These are phyloP conservation scores for Neofelis nebulosa DNA, from an alignment of 2,113 vertebrate genomes.

Conservation along the genomic window DNA sequence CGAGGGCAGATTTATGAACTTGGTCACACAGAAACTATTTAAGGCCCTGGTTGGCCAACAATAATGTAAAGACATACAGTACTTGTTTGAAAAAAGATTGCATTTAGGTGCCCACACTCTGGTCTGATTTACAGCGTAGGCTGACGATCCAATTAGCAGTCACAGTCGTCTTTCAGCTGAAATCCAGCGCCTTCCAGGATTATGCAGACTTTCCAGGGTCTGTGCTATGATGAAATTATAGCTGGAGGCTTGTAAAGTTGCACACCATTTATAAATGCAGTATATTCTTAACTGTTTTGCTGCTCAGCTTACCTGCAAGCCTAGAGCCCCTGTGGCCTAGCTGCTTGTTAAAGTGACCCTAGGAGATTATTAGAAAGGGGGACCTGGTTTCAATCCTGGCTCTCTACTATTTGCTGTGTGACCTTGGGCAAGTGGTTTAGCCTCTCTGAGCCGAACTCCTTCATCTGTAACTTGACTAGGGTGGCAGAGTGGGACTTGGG, in stretches of 20 bases:
- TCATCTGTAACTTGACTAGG: background rate
- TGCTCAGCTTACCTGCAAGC: conserved; percentile 67
- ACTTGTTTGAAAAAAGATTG: conserved; percentile 84
- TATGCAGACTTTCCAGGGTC: conserved; percentile 90
- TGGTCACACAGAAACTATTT: conserved; percentile 83
- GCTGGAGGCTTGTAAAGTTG: conserved; percentile 86
- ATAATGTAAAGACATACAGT: conserved; percentile 86
- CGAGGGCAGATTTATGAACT: conserved; percentile 87
- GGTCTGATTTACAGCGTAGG: conserved; percentile 85
- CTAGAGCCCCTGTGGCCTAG: background rate
- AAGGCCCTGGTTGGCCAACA: conserved; percentile 85
- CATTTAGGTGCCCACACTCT: conserved; percentile 83
- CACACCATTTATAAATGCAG: conserved; percentile 84
- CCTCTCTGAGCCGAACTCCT: background rate
- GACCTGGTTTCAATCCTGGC: conserved; percentile 17
- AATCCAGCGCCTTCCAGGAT: conserved; percentile 86
- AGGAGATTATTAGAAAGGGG: conserved; percentile 13
- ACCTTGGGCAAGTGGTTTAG: background rate
- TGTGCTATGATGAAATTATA: conserved; percentile 85
- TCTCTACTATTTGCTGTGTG: background rate
- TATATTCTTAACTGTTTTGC: conserved; percentile 82
- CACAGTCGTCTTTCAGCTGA: conserved; percentile 85
- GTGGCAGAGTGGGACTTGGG: background rate
- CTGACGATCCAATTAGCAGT: conserved; percentile 87
- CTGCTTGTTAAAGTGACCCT: conserved; percentile 32